Evolutionary conservation across 2,113 vertebrate species (phyloP).

Genomic region (Orycteropus afer): DNA sequence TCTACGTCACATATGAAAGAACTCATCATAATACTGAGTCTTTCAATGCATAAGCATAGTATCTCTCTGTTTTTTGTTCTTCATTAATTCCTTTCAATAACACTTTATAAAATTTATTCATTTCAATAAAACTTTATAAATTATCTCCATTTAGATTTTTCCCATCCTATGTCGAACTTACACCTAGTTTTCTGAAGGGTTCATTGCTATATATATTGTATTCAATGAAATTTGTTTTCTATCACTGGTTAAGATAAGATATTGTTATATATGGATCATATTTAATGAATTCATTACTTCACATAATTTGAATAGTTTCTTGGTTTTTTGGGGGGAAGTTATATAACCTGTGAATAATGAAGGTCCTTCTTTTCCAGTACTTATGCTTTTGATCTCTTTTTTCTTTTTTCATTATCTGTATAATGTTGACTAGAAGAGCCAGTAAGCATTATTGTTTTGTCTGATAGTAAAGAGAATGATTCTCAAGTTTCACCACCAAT

Average conservation of each 20-base stretch:
- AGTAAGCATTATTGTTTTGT: fast-evolving
- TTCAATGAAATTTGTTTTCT: not conserved
- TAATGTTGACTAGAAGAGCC: not conserved
- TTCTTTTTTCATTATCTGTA: not conserved
- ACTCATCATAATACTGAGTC: fast-evolving
- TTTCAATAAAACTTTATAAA: too few species aligned
- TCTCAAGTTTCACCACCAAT: fast-evolving
- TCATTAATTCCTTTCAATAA: not conserved
- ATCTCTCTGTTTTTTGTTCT: not conserved
- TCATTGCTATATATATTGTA: not conserved
- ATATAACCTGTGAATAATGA: not conserved
- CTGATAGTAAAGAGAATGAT: too few species aligned
- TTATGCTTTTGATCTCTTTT: not conserved
- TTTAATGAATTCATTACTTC: not conserved
- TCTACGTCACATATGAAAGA: fast-evolving
- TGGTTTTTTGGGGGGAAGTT: not conserved
- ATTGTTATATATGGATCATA: not conserved
- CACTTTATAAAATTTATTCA: too few species aligned
- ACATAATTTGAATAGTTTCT: not conserved
- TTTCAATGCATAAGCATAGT: not conserved
- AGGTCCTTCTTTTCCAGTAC: not conserved
- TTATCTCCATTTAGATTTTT: not conserved
- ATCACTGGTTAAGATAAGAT: not conserved
- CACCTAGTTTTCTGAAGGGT: not conserved
- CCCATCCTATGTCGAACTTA: too few species aligned